Evolutionary conservation across 2,888 invertebrate species (phyloP), one percentile per base, ranked within the genome.

Genomic region (Ashinkailepas kermadecensis): DNA sequence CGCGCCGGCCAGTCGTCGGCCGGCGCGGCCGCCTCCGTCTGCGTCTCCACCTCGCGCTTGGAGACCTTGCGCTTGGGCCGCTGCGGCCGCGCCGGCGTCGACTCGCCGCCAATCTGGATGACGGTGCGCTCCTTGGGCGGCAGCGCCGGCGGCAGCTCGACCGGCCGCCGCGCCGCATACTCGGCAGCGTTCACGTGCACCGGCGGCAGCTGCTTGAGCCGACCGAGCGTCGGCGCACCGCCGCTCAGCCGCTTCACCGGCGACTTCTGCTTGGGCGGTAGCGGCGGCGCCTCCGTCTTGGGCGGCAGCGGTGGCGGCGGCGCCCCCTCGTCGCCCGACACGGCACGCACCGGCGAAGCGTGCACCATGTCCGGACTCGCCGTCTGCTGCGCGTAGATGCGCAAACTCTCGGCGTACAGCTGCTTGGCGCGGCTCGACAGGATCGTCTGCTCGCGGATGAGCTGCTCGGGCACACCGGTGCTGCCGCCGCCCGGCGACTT

Each of bases 191-290:
- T 91, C 85, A 91, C 90, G 85, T 92, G 92, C 57, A 91, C 92
- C 0, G 91, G 91, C 82, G 91, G 91, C 84, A 91, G 89, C 85
- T 91, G 91, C 87, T 91, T 90, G 78, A 91, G 87, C 58, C 85
- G 83, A 1, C 82, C 80, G 59, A 15, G 83, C 58, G 81, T 83
- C 65, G 82, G 80, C 25, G 80, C 81, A 10, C 82, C 80, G 15
- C 81, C 82, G n/a, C 58, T 81, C 15, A 79, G 25, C 23, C 79
- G 89, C 85, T 91, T 88, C 10, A 91, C 91, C 0, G 91, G 91
- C 62, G 82, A 82, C 67, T 81, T 82, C 81, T 85, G 85, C 81
- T 85, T 85, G 12, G 85, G 85, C 25, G 85, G 85, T 39, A 85
- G 83, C 1, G 85, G 85, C 59, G 85, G 85, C 13, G 85, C 84